phyloP scores from a whole-genome alignment of 1,140 invertebrate species.

The Aplysia californica region DNA sequence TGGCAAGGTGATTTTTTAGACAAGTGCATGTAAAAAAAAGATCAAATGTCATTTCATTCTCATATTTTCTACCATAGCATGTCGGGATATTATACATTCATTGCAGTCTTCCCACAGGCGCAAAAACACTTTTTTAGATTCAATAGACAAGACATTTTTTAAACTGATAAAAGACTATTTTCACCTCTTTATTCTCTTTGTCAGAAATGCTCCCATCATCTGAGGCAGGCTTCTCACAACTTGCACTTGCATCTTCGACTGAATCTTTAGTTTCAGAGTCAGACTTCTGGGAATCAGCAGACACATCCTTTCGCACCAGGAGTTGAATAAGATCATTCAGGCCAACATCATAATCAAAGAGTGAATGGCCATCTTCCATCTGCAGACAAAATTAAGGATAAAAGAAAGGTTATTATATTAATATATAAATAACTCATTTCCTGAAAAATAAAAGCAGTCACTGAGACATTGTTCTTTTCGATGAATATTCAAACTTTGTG shows the following conservation, averaged over 20 bases:
- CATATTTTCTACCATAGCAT: slow-evolving; percentile 28
- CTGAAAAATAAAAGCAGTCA: too few relatives aligned
- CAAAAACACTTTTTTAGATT: too few relatives aligned
- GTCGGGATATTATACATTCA: too few relatives aligned
- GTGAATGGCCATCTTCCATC: slow-evolving; percentile 80
- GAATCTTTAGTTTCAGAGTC: background rate
- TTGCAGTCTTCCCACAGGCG: too few relatives aligned
- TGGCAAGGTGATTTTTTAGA: background rate
- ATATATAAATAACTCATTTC: too few relatives aligned
- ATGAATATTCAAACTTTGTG: too few relatives aligned
- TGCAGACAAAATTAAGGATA: slow-evolving; percentile 58
- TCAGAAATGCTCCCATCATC: slow-evolving; percentile 48
- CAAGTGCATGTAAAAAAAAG: background rate
- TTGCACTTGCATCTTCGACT: background rate
- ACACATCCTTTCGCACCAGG: slow-evolving; percentile 66
- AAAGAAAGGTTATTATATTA: too few relatives aligned
- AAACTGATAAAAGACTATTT: background rate
- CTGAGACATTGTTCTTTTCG: too few relatives aligned
- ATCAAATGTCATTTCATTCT: slow-evolving; percentile 9
- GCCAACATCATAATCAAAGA: slow-evolving; percentile 84
- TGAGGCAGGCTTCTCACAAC: background rate
- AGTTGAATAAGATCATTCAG: slow-evolving; percentile 85
- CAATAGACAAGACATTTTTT: background rate
- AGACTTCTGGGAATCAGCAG: background rate
- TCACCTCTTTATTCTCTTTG: slow-evolving; percentile 58